A percentile compares a stretch with the other conserved stretches of the same genome.
Evolutionary conservation across 2,888 invertebrate species (phyloP).

Genomic region (Rhorus exstirpatorius): DNA sequence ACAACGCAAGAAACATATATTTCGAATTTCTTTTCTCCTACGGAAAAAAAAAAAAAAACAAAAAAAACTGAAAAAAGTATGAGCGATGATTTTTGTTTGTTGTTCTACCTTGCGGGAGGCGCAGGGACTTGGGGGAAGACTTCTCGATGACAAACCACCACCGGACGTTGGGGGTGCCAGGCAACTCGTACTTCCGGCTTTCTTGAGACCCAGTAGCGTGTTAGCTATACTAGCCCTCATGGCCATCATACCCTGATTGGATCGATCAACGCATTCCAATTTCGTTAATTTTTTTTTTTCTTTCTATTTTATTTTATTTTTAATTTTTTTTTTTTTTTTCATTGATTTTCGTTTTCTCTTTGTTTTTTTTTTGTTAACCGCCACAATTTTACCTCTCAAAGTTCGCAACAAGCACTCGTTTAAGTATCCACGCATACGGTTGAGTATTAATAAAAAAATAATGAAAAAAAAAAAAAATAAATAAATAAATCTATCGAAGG

Average conservation of each 20-base stretch:
- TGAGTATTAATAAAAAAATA: conserved; percentile 65
- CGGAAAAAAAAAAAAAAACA: conserved; percentile 12
- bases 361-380: conserved; percentile 8
- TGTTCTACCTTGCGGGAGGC: conserved; percentile 87
- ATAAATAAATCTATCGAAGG: conserved; percentile 55
- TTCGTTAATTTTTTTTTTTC: conserved; percentile 64
- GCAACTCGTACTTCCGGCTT: conserved; percentile 91
- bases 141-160: conserved; percentile 84
- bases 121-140: conserved; percentile 86
- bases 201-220: conserved; percentile 88
- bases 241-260: conserved; percentile 85
- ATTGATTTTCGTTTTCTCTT: conserved; percentile 1
- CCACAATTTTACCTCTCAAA: conserved; percentile 36
- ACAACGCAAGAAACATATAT: conserved; percentile 28
- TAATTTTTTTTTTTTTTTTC: conserved; percentile 23
- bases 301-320: conserved; percentile 13
- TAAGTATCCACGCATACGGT: conserved; percentile 57
- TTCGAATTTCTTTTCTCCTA: conserved; percentile 17
- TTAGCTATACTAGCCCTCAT: conserved; percentile 86
- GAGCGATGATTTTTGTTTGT: conserved; percentile 76
- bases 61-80: conserved; percentile 13
- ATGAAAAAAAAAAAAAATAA: too few relatives aligned
- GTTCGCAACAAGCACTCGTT: conserved; percentile 41
- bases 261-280: conserved; percentile 75
- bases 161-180: conserved; percentile 89